Conservation (phyloP, 2,888 invertebrate genomes). For the Metopia argyrocephala region DNA sequence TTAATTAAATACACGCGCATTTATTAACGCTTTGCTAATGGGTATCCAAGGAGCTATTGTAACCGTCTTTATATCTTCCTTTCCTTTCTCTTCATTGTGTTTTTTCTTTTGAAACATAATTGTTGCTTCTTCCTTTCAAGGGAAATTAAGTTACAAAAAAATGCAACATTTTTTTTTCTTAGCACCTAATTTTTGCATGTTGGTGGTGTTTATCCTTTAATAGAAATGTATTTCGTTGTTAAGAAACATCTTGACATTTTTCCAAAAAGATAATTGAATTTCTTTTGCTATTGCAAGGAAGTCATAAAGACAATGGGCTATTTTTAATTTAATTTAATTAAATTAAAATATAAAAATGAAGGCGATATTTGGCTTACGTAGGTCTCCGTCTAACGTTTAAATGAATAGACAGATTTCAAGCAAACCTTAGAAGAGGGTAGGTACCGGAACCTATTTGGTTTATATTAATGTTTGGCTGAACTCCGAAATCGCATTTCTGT, state of each 20-base stretch:
- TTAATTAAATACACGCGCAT: slow-evolving; percentile 74
- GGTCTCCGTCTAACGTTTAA: no score
- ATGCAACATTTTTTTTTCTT: slow-evolving; percentile 78
- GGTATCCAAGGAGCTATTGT: slow-evolving; percentile 53
- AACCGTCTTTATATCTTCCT: slow-evolving; percentile 20
- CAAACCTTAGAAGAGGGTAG: no score
- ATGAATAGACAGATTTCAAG: no score
- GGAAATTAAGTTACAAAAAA: slow-evolving; percentile 74
- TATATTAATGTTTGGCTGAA: no score
- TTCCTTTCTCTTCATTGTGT: not conserved
- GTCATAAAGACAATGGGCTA: slow-evolving; percentile 48
- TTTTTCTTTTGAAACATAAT: slow-evolving; percentile 40
- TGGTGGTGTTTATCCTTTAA: slow-evolving; percentile 50
- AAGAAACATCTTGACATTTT: slow-evolving; percentile 57
- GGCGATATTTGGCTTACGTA: not conserved
- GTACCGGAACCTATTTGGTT: no score
- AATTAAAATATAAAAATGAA: not conserved
- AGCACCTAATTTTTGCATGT: slow-evolving; percentile 74
- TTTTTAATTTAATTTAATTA: slow-evolving; percentile 1
- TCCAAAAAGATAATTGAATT: slow-evolving; percentile 60
- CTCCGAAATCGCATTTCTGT: no score
- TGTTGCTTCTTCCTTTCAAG: slow-evolving; percentile 55
- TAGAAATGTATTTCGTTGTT: no score
- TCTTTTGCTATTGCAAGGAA: slow-evolving; percentile 14
- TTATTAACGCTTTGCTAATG: slow-evolving; percentile 69